Evolutionary conservation across 2,888 invertebrate genomes (phyloP).

Genomic region (Dicroscelio sp.): DNA sequence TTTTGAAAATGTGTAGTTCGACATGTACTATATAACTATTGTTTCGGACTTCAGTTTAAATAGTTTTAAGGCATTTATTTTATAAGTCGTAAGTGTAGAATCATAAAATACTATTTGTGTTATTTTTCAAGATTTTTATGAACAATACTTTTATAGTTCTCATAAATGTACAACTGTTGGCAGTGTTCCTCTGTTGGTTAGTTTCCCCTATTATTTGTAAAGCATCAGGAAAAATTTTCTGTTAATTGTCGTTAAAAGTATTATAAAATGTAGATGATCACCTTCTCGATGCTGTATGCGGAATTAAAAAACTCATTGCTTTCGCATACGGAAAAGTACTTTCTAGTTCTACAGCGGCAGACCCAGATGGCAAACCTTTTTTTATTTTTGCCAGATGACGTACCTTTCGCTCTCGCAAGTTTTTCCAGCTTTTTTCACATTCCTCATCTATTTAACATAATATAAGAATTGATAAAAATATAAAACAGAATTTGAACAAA

Average conservation of each 20-base stretch:
- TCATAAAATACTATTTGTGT: no score
- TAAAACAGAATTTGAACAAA: no score
- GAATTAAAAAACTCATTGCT: conserved; percentile 6
- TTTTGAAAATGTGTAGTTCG: no score
- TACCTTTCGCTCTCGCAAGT: not conserved
- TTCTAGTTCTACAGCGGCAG: not conserved
- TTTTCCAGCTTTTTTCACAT: conserved; percentile 9
- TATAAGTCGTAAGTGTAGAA: no score
- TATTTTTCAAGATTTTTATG: no score
- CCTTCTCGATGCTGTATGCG: not conserved
- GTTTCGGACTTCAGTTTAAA: no score
- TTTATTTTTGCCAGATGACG: not conserved
- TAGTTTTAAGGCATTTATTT: no score
- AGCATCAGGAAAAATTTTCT: not conserved
- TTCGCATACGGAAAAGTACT: not conserved
- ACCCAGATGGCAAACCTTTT: conserved; percentile 18
- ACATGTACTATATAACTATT: no score
- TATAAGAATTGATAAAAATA: no score
- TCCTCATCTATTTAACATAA: not conserved
- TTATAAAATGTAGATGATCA: not conserved
- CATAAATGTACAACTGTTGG: no score
- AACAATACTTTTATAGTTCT: no score
- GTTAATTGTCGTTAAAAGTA: not conserved
- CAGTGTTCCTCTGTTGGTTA: no score
- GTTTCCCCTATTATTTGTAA: not conserved